Evolutionary conservation across 2,113 vertebrate genomes (phyloP), one percentile per base, ranked within the genome.

Genomic region (Cyprinus carpio): DNA sequence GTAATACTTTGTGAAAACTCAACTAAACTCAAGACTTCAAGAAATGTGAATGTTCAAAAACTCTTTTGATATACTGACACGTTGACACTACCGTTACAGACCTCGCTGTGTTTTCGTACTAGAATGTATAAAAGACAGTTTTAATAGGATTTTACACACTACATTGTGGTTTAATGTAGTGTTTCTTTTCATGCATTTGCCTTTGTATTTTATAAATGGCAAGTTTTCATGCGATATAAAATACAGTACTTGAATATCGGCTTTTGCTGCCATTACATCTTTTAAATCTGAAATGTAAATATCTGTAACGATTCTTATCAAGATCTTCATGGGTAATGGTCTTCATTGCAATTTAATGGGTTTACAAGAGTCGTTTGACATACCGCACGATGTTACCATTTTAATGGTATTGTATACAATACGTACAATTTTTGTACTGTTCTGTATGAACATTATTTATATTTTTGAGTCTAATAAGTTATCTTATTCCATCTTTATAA

Each of bases 1-100:
- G 90, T 81, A 83, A 90, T 90, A 92, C 96, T 96, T 98, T 97
- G 94, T 96, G 97, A 92, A 92, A 90, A 89, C 62, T 60, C 80
- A 75, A 51, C 31, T 43, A 4, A 37, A 49, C 75, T 77, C 31
- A 51, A 79, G 31, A 60, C 81, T 31, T 29, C 27, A 56, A 84
- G 23, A 54, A 16, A 87, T 51, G 62, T 76, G 71, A 85, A 72
- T 88, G 83, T 81, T 75, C n/a, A 77, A 84, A 25, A 72, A 75
- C 76, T 67, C 71, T 87, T 74, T 84, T 87, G 83, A 85, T 81
- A 75, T 64, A 76, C 62, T 78, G 51, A 54, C 83, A 67, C 29
- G 3, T 67, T 27, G 43, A 75, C 80, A 54, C 58, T 71, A 81
- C 56, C 51, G 71, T 46, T 75, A 13, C 65, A 71, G 75, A 85